Percentiles rank a stretch among this genome's conserved stretches.
Evolutionary conservation across 1,140 invertebrate species (phyloP).

Genomic region (Sitobion miscanthi): DNA sequence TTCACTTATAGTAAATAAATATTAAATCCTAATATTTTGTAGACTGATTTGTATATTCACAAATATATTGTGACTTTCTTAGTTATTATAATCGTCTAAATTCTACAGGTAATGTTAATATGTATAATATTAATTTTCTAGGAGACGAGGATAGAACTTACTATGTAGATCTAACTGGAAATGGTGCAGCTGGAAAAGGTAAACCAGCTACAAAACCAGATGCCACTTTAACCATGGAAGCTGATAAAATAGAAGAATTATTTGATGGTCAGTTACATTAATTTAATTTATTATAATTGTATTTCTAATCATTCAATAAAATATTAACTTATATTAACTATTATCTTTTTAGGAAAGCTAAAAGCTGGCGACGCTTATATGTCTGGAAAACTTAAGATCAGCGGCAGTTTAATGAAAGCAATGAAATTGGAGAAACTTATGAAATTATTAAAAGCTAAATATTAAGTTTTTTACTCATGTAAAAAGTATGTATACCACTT

Average conservation of each 20-base stretch:
- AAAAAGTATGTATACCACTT: background rate
- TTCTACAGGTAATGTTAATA: background rate
- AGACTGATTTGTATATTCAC: background rate
- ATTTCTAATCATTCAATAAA: background rate
- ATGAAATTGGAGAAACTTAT: constrained; percentile 97
- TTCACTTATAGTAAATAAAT: background rate
- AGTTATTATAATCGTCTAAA: background rate
- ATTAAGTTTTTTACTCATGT: constrained; percentile 55
- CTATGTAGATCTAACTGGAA: constrained; percentile 87
- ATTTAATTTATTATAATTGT: background rate
- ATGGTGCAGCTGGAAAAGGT: constrained; percentile 80
- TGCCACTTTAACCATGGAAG: constrained; percentile 85
- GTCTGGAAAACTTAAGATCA: constrained; percentile 95
- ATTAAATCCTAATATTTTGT: background rate
- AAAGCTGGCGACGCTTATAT: constrained; percentile 93
- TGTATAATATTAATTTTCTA: constrained; percentile 30
- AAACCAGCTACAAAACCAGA: constrained; percentile 74
- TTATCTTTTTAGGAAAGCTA: constrained; percentile 72
- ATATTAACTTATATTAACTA: background rate
- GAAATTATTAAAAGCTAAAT: constrained; percentile 80
- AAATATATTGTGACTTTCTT: background rate
- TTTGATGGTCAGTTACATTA: constrained; percentile 69
- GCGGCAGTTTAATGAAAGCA: constrained; percentile 90
- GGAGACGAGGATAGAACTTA: constrained; percentile 75
- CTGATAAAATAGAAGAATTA: constrained; percentile 78